Conservation (phyloP, 2,797 vertebrate genomes). For the Xerus rutilus region DNA sequence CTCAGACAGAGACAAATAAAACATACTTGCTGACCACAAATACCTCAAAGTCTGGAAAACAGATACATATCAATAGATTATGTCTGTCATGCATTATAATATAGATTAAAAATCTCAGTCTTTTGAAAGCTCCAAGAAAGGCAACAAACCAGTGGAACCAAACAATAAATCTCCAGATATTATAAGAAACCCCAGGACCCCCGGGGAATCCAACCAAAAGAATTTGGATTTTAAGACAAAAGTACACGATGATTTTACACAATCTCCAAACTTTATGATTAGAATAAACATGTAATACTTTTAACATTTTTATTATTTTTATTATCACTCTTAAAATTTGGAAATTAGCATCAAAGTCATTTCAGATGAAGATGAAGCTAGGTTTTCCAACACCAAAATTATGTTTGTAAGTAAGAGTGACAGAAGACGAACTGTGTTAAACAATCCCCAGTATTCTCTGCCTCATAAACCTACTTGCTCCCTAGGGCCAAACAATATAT, state of each 20-base stretch:
- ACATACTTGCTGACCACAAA: background rate
- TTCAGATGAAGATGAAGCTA: background rate
- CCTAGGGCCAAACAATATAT: background rate
- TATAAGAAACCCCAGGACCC: background rate
- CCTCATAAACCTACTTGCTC: background rate
- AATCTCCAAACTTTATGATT: background rate
- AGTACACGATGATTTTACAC: background rate
- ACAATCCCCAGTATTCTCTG: background rate
- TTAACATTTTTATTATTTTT: background rate
- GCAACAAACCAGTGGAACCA: background rate
- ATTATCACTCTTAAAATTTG: conserved; percentile 10
- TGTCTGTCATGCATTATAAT: background rate
- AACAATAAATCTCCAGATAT: background rate
- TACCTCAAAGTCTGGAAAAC: conserved; percentile 15
- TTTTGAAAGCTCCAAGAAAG: background rate
- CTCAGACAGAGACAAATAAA: background rate
- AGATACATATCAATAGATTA: background rate
- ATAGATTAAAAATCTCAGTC: conserved; percentile 52
- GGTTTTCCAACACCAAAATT: background rate
- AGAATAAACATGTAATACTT: background rate
- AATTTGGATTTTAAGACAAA: conserved; percentile 42
- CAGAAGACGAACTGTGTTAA: background rate
- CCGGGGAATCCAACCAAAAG: background rate
- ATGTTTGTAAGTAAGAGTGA: background rate
- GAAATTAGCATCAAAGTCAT: background rate